Evolutionary conservation across 2,888 invertebrate genomes (phyloP), one percentile per base, ranked within the genome.

Genomic region (Emmelina monodactyla): DNA sequence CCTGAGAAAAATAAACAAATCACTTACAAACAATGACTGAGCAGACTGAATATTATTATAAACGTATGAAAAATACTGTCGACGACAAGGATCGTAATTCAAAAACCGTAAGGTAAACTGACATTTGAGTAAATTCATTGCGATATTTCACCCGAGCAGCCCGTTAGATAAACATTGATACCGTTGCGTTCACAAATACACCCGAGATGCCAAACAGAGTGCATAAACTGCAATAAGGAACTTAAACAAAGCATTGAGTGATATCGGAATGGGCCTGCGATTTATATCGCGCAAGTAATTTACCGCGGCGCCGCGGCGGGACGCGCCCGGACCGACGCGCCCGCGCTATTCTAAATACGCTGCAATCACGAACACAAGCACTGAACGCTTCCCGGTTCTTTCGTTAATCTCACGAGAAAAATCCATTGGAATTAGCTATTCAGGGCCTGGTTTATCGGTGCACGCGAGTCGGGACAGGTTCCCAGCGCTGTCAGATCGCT

Each of bases 391-490:
- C 25, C 25, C 25, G 9, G 25, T 25, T 25, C 25, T 25, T 25
- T 10, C 25, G 25, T 11, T 25, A 25, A 25, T 25, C 25, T 25
- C 25, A 25, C 25, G n/a, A 25, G 25, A 10, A 25, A 25, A 25
- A 25, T 25, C 25, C 25, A 25, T n/a, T 10, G 25, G 25, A 25
- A 25, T 25, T 19, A 19, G 19, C 19, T 19, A 19, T 19, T 19
- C 19, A 25, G 25, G 6, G 50, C 54, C 58, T 59, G 59, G 52
- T 65, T 60, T 65, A 66, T 64, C 61, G 57, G 53, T 40, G 58
- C 52, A 52, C 50, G 59, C 58, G 62, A 52, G 58, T 47, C 50
- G 37, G 50, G 59, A 58, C 63, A 53, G 64, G 64, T 64, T 61
- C 54, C 49, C 57, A 51, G 51, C 56, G 55, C 58, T 56, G 55